phyloP scores from a whole-genome alignment of 2,797 vertebrate species.

The Catostomus latipinnis region DNA sequence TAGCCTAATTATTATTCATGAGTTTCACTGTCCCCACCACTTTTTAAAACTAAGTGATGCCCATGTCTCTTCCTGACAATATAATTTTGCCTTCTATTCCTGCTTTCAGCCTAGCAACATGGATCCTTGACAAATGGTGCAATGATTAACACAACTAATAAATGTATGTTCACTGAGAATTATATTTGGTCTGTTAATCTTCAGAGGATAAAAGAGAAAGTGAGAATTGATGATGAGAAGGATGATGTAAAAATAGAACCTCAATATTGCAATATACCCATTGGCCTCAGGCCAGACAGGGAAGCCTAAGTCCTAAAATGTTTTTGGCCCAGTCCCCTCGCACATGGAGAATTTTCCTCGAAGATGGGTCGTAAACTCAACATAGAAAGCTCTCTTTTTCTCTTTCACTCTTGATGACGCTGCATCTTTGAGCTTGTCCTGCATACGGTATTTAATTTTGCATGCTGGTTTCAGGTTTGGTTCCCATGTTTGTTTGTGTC shows the following conservation, averaged over 20 bases:
- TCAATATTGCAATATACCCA: constrained; percentile 24
- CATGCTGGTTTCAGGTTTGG: constrained; percentile 26
- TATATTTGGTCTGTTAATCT: constrained; percentile 12
- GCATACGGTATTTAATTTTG: constrained; percentile 26
- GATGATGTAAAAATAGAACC: constrained; percentile 41
- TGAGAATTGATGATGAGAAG: constrained; percentile 14
- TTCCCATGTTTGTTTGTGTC: constrained; percentile 30
- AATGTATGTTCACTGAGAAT: background rate
- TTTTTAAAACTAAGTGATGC: too few species aligned
- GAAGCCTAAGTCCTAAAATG: constrained; percentile 41
- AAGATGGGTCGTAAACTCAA: constrained; percentile 14
- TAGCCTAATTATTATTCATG: too few species aligned
- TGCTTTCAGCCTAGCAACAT: too few species aligned
- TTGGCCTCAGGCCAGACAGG: constrained; percentile 29
- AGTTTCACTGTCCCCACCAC: too few species aligned
- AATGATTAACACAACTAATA: background rate
- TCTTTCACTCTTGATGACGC: background rate
- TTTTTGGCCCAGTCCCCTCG: constrained; percentile 27
- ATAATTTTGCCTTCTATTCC: too few species aligned
- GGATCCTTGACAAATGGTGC: background rate
- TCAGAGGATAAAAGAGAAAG: background rate
- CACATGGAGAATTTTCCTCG: constrained; percentile 24
- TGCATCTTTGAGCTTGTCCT: constrained; percentile 6
- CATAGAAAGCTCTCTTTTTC: constrained; percentile 27
- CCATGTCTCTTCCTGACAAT: background rate